Conservation (phyloP, 2,888 invertebrate genomes). For the Drosophila flavopinicola region DNA sequence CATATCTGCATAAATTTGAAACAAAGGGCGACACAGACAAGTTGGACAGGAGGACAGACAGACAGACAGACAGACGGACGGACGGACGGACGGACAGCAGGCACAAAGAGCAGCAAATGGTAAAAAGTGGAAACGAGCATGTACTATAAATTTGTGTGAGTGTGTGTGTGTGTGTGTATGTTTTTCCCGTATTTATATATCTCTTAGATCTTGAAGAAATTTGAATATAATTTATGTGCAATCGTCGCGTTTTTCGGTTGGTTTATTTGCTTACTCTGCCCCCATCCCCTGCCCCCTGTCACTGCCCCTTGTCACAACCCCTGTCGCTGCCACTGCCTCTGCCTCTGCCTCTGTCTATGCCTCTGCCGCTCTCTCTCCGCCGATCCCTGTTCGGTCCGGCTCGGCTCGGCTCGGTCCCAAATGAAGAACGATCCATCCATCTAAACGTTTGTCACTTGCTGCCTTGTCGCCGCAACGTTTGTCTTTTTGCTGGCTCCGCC, state of each 20-base stretch:
- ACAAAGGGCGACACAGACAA: conserved; percentile 38
- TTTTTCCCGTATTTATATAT: conserved; percentile 74
- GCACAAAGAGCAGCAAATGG: conserved; percentile 42
- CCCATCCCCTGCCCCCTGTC: conserved; percentile 14
- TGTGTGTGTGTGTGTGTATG: conserved; percentile 38
- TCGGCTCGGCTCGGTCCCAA: conserved; percentile 39
- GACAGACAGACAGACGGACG: conserved; percentile 13
- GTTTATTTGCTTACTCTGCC: conserved; percentile 58
- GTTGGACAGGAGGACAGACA: conserved; percentile 7
- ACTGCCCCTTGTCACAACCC: conserved; percentile 4
- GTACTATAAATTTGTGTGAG: conserved; percentile 42
- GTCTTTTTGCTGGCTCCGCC: conserved; percentile 65
- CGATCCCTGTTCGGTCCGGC: conserved; percentile 25
- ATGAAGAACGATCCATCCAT: conserved; percentile 75
- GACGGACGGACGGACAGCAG: conserved; percentile 9
- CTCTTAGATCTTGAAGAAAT: conserved; percentile 78
- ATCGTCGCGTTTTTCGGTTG: conserved; percentile 78
- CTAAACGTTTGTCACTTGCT: conserved; percentile 78
- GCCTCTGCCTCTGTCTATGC: conserved; percentile 5
- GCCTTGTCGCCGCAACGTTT: conserved; percentile 75
- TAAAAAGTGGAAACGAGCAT: conserved; percentile 55
- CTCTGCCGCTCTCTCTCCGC: no score
- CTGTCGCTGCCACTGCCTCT: conserved; percentile 5
- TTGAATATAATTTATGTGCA: conserved; percentile 82
- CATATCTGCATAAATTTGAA: conserved; percentile 70